A percentile compares a stretch with the other conserved stretches of the same genome.
Conservation (phyloP, 1,140 invertebrate species). For the Vollenhovia emeryi region DNA sequence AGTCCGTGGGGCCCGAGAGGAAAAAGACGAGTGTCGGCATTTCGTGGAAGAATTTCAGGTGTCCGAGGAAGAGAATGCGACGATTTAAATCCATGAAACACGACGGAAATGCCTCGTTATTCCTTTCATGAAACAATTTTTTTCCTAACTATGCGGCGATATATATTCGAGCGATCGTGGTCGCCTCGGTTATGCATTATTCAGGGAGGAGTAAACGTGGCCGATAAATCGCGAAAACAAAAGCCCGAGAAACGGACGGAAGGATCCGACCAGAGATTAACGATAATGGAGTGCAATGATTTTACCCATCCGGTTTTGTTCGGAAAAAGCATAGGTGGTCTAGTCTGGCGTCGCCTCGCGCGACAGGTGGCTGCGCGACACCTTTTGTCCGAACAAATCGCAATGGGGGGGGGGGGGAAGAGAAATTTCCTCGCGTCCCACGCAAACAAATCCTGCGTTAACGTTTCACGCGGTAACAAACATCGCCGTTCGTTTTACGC, state of each 20-base stretch:
- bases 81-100: background rate
- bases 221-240: constrained; percentile 14
- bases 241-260: background rate
- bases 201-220: background rate
- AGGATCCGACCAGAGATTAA: background rate
- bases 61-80: background rate
- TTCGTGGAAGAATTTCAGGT: background rate
- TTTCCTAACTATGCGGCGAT: background rate
- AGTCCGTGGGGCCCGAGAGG: too few species aligned
- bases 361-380: background rate
- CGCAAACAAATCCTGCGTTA: background rate
- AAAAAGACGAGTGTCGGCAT: background rate
- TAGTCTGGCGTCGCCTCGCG: background rate
- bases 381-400: background rate
- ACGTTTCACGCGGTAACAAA: background rate
- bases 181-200: constrained; percentile 32
- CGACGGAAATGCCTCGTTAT: background rate
- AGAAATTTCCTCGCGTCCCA: background rate
- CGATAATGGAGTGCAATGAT: background rate
- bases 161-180: background rate
- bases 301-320: background rate
- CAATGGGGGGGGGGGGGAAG: too few species aligned
- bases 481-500: background rate
- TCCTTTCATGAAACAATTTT: background rate
- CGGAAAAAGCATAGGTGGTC: background rate